Percentiles rank a stretch among this genome's conserved stretches.
Evolutionary conservation across 2,888 invertebrate genomes (phyloP).

Genomic region (Drosophila colorata): DNA sequence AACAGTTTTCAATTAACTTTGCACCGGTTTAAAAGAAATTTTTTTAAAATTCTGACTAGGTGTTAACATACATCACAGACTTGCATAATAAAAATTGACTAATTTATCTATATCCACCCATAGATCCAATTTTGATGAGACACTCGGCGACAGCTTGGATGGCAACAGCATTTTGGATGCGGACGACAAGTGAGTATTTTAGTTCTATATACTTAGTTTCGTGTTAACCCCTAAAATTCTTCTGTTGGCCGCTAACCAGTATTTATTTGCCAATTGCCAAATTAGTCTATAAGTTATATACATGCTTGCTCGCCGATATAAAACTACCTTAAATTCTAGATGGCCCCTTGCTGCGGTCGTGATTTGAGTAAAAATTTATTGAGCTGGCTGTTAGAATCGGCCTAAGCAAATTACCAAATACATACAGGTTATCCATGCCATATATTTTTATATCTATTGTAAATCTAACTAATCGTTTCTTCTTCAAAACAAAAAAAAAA

Average conservation of each 20-base stretch:
- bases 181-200: conserved; percentile 59
- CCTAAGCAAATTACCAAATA: conserved; percentile 50
- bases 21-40: too few species aligned
- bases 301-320: conserved; percentile 53
- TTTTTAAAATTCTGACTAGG: too few species aligned
- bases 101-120: not conserved
- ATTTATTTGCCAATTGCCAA: conserved; percentile 53
- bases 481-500: not conserved
- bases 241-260: conserved; percentile 58
- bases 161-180: conserved; percentile 64
- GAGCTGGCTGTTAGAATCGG: conserved; percentile 44
- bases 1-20: too few species aligned
- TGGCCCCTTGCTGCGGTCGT: conserved; percentile 68
- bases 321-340: conserved; percentile 72
- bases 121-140: conserved; percentile 73
- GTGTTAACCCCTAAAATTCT: conserved; percentile 33
- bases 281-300: conserved; percentile 30
- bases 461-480: conserved; percentile 36
- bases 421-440: conserved; percentile 67
- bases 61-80: too few species aligned
- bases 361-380: conserved; percentile 57
- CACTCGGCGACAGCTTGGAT: conserved; percentile 70
- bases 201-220: not conserved
- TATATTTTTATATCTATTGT: conserved; percentile 5
- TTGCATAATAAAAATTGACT: not conserved